phyloP scores from a whole-genome alignment of 2,797 vertebrate genomes.

The Tokudaia muenninki region DNA sequence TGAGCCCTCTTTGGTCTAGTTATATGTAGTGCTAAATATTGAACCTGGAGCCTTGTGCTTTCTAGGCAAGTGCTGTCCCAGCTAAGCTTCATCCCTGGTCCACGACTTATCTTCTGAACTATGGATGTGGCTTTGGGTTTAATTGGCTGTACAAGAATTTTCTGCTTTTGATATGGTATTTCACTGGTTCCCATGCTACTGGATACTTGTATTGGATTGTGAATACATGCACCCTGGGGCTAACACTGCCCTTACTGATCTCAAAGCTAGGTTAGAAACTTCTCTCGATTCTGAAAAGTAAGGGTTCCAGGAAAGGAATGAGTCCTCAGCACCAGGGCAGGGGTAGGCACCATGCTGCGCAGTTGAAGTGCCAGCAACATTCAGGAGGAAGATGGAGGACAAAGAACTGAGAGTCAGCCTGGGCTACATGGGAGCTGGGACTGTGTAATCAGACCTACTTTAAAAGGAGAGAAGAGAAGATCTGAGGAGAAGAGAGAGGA shows the following conservation, averaged over 20 bases:
- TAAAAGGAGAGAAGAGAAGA: no score
- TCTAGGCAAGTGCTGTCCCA: neutral
- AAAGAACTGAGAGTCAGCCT: neutral
- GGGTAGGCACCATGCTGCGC: neutral
- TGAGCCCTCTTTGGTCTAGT: neutral
- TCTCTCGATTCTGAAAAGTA: constrained; percentile 61
- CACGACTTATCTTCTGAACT: neutral
- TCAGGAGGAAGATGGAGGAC: neutral
- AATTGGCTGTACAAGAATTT: neutral
- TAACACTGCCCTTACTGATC: neutral
- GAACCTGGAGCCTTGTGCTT: neutral
- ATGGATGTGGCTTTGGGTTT: neutral
- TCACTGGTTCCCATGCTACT: neutral
- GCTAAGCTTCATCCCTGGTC: neutral
- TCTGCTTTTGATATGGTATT: neutral
- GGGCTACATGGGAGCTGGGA: no score
- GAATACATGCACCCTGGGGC: neutral
- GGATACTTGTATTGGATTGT: neutral
- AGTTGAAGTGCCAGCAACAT: neutral
- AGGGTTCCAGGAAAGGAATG: constrained; percentile 23
- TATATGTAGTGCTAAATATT: neutral
- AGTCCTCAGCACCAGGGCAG: constrained; percentile 19
- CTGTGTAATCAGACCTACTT: neutral
- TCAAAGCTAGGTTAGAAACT: neutral
- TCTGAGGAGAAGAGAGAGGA: no score